Evolutionary conservation across 1,140 invertebrate genomes (phyloP).

Genomic region (Eriosoma lanigerum): DNA sequence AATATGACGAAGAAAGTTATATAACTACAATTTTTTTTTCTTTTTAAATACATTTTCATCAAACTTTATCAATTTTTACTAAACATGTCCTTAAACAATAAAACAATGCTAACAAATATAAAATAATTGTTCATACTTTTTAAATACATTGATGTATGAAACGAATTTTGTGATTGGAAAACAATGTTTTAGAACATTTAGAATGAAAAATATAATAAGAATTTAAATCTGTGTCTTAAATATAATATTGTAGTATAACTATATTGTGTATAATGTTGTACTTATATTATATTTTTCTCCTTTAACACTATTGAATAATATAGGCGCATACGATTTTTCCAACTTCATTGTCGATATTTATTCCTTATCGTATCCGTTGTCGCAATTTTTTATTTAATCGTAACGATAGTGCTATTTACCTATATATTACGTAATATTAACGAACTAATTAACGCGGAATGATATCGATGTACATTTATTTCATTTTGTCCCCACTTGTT

Average conservation of each 20-base stretch:
- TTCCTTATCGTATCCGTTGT: background rate
- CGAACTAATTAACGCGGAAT: background rate
- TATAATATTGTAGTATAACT: background rate
- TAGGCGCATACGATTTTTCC: background rate
- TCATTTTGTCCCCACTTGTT: background rate
- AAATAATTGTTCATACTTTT: no score
- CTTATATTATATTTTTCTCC: background rate
- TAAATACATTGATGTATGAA: no score
- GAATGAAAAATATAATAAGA: no score
- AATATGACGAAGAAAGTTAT: no score
- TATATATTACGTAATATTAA: slow-evolving; percentile 8
- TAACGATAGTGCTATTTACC: background rate
- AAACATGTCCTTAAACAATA: no score
- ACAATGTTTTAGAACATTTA: no score
- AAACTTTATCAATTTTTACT: no score
- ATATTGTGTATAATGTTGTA: background rate
- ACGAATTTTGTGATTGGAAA: no score
- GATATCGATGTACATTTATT: background rate
- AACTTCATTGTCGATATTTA: background rate
- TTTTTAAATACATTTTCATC: no score
- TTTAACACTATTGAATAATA: background rate
- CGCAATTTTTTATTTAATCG: background rate
- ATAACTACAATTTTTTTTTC: no score
- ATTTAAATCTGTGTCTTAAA: no score
- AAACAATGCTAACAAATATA: no score